Base-by-base conservation (phyloP, 2,113 vertebrate species). In the Gallinago jamesoni region DNA sequence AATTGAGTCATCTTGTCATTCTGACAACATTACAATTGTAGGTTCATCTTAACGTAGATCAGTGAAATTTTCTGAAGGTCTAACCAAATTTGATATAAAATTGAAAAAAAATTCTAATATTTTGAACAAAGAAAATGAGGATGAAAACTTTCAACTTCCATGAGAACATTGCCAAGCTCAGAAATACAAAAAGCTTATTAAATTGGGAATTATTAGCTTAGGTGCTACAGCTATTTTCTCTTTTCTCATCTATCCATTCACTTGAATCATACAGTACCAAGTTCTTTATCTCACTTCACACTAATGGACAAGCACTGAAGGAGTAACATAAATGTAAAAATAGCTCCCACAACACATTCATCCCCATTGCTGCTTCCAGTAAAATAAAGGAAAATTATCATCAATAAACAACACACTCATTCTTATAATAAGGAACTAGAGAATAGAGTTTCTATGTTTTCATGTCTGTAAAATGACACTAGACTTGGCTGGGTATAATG, bases 401-500 rank as follows among this genome's bases (percentile, higher is more conserved):
- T 39, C 84, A 82, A 68, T 39, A 88, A 96, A 94, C 69, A 96
- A 48, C 20, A 69, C 66, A 15, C 30, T 67, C 35, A 57, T 37
- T 62, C 31, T 80, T 56, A 7, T 25, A 70, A 48, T 4, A 22
- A 67, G 78, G 87, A 90, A 70, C 50, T 23, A 37, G 79, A 90
- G 85, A 69, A 39, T 3, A 77, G 78, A 31, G 70, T 88, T 96
- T 85, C 90, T 79, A 5, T 43, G 76, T 75, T 95, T 92, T 86
- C 79, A 43, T n/a, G 35, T 70, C 83, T 93, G 92, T 75, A 96
- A 95, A 91, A 92, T 8, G 83, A 90, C 64, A 86, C 80, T 72
- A 19, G 60, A 19, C 68, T 68, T 75, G 83, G 76, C 68, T 86
- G 73, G 86, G 59, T 56, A 72, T 27, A 81, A 90, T 10, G 79